These are phyloP conservation scores for Coccyzus lansbergi DNA, from an alignment of 2,797 vertebrate genomes.

Conservation along the genomic window DNA sequence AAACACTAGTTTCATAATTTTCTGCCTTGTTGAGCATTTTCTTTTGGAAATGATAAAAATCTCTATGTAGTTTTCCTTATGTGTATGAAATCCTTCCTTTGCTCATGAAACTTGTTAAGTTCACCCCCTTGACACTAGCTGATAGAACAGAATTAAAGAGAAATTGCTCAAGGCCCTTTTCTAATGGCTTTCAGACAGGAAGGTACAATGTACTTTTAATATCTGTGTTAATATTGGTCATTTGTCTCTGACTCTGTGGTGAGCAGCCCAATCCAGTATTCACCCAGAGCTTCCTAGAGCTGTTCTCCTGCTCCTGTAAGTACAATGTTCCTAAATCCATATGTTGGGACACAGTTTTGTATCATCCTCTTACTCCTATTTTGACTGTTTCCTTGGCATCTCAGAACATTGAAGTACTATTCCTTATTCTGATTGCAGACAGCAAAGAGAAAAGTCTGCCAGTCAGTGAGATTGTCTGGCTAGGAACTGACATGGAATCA, in stretches of 20 bases:
- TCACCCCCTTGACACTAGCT: background rate
- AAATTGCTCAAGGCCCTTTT: background rate
- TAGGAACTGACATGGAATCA: background rate
- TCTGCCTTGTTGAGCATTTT: background rate
- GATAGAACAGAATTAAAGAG: background rate
- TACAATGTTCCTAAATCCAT: background rate
- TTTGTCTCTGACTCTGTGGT: background rate
- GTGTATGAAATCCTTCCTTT: background rate
- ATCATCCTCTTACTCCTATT: background rate
- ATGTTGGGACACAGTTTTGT: background rate
- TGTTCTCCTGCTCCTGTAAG: background rate
- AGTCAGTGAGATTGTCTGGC: rapidly evolving
- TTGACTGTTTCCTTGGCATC: background rate
- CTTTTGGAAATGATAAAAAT: background rate
- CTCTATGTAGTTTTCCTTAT: background rate
- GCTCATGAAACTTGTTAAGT: background rate
- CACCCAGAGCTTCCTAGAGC: background rate
- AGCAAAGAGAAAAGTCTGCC: background rate
- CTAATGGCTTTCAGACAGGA: background rate
- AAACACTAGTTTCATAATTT: background rate
- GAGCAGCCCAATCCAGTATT: background rate
- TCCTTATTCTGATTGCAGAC: background rate
- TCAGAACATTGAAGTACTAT: background rate
- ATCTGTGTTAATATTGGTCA: background rate
- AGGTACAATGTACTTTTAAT: background rate